A percentile compares a stretch with the other conserved stretches of the same genome.
Conservation (phyloP, 2,113 vertebrate species). For the Thalassarche chlororhynchos region DNA sequence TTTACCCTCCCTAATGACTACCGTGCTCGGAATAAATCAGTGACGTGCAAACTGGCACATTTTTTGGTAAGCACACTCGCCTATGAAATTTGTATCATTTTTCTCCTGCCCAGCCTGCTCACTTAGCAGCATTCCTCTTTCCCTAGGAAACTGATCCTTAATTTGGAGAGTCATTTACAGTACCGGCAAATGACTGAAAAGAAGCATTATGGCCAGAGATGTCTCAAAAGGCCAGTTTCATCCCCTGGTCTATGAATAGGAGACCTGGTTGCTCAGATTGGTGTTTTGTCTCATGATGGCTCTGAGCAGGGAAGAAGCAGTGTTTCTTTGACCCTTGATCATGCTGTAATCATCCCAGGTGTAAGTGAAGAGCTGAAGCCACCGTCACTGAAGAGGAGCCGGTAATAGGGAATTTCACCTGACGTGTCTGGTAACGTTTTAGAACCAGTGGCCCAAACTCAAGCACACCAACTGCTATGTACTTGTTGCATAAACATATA, state of each 20-base stretch:
- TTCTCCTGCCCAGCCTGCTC: not conserved
- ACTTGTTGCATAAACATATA: not conserved
- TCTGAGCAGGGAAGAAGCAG: not conserved
- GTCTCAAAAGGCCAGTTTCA: not conserved
- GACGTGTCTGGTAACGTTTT: not conserved
- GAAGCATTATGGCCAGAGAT: not conserved
- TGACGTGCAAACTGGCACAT: not conserved
- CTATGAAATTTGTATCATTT: not conserved
- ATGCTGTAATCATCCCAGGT: not conserved
- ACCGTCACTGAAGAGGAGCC: not conserved
- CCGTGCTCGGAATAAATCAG: not conserved
- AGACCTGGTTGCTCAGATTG: not conserved
- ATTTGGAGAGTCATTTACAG: not conserved
- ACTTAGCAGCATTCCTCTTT: not conserved
- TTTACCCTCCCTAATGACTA: conserved; percentile 19
- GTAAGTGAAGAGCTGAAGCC: not conserved
- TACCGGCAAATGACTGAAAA: not conserved
- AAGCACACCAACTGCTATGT: not conserved
- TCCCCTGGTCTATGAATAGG: not conserved
- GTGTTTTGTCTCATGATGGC: not conserved
- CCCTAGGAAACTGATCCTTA: not conserved
- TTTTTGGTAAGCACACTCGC: not conserved
- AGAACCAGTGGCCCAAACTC: not conserved
- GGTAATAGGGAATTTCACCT: not conserved
- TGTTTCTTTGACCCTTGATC: not conserved